Percentiles rank a stretch among this genome's conserved stretches.
Evolutionary conservation across 2,113 vertebrate genomes (phyloP).

Genomic region (Zapus hudsonius): DNA sequence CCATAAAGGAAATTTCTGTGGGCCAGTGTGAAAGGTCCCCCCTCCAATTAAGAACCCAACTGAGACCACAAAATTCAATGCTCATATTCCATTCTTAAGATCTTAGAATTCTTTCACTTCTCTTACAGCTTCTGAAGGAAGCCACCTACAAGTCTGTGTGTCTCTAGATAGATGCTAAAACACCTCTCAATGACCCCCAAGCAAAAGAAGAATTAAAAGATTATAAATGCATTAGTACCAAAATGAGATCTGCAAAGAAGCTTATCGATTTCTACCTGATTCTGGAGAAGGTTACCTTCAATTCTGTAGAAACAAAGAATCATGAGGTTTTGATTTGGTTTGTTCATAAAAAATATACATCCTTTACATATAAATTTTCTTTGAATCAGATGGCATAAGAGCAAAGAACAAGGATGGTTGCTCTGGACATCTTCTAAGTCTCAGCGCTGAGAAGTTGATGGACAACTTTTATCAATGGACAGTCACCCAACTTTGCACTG

Average conservation of each 20-base stretch:
- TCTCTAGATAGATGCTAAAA: slow-evolving; percentile 36
- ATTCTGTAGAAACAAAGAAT: not conserved
- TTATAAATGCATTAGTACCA: slow-evolving; percentile 33
- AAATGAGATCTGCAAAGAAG: slow-evolving; percentile 12
- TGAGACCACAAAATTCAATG: slow-evolving; percentile 56
- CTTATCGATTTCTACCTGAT: not conserved
- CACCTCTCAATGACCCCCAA: slow-evolving; percentile 29
- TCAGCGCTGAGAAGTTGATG: not conserved
- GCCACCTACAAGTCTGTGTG: not conserved
- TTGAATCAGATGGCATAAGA: not conserved
- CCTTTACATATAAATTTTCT: not conserved
- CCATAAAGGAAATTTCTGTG: slow-evolving; percentile 68
- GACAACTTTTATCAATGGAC: not conserved
- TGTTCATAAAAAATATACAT: not conserved
- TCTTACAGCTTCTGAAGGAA: slow-evolving; percentile 31
- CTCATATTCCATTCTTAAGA: not conserved
- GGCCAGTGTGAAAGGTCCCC: slow-evolving; percentile 66
- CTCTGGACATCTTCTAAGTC: not conserved
- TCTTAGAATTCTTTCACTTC: slow-evolving; percentile 25
- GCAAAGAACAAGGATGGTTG: not conserved
- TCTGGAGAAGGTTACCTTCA: slow-evolving; percentile 8
- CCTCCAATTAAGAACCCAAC: slow-evolving; percentile 48
- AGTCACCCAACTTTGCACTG: not conserved
- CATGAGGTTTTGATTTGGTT: not conserved
- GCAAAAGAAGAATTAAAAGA: slow-evolving; percentile 1